phyloP scores from a whole-genome alignment of 2,888 invertebrate species.

The Eupithecia dodoneata region DNA sequence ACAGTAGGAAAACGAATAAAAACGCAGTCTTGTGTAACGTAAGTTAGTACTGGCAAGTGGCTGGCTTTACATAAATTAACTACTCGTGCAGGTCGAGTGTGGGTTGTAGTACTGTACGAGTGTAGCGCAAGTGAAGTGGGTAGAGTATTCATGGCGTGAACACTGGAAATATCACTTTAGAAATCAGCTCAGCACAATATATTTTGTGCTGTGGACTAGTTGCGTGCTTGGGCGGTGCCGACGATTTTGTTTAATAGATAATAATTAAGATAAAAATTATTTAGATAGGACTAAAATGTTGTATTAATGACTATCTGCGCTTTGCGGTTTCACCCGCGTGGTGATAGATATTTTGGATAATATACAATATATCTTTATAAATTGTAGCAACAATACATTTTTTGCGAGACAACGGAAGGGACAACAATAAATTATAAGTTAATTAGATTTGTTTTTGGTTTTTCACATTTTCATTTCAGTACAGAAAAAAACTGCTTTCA shows the following conservation, averaged over 20 bases:
- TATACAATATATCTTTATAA: too few relatives aligned
- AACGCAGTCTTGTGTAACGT: constrained; percentile 21
- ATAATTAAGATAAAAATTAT: too few relatives aligned
- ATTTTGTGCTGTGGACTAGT: neutral
- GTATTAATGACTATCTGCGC: too few relatives aligned
- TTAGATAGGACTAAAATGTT: too few relatives aligned
- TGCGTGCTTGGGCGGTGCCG: neutral
- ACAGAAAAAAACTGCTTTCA: too few relatives aligned
- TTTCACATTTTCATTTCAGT: too few relatives aligned
- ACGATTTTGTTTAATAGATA: neutral
- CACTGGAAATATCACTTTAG: neutral
- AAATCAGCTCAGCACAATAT: neutral
- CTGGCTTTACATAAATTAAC: constrained; percentile 35
- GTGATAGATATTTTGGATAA: too few relatives aligned
- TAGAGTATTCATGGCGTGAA: neutral
- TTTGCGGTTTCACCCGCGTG: too few relatives aligned
- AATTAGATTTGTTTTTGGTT: too few relatives aligned
- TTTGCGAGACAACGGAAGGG: too few relatives aligned
- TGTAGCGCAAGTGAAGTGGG: neutral
- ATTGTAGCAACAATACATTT: too few relatives aligned
- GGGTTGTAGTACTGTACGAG: neutral
- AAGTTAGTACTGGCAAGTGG: constrained; percentile 30
- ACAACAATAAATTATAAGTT: too few relatives aligned
- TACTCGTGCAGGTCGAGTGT: constrained; percentile 3
- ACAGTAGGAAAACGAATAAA: constrained; percentile 18